Conservation (phyloP, 1,140 invertebrate species). For the Temnothorax nylanderi region DNA sequence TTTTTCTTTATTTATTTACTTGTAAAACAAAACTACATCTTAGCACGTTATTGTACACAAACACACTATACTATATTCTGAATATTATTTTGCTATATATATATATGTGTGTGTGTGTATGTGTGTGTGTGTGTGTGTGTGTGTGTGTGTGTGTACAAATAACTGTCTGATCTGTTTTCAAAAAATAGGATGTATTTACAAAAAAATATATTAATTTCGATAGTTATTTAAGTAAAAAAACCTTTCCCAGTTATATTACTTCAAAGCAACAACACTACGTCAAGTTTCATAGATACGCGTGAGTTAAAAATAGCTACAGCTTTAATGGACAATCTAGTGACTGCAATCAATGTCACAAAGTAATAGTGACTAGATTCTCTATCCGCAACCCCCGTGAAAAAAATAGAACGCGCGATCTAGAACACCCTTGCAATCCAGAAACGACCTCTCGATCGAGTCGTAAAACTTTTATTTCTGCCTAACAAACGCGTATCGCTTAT, state of each 20-base stretch:
- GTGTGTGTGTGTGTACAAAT: too few species aligned
- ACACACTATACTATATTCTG: background rate
- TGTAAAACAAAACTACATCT: background rate
- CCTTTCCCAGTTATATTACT: background rate
- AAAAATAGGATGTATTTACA: background rate
- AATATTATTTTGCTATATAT: background rate
- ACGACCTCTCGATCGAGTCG: slow-evolving; percentile 76
- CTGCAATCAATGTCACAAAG: slow-evolving; percentile 13
- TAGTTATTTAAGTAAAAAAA: background rate
- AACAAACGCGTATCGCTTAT: slow-evolving; percentile 82
- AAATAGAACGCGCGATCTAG: slow-evolving; percentile 16
- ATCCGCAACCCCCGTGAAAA: background rate
- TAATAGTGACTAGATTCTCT: slow-evolving; percentile 17
- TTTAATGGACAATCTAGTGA: slow-evolving; percentile 20
- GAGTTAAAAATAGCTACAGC: background rate
- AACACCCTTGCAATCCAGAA: slow-evolving; percentile 40
- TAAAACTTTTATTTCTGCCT: slow-evolving; percentile 84
- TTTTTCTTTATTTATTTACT: background rate
- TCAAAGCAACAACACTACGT: background rate
- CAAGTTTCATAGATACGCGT: background rate
- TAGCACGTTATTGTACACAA: background rate
- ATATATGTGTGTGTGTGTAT: too few species aligned
- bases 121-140: too few species aligned
- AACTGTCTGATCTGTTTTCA: too few species aligned
- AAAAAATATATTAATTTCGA: background rate